Evolutionary conservation across 1,140 invertebrate genomes (phyloP), one percentile per base, ranked within the genome.

Genomic region (Scaptomyza montana): DNA sequence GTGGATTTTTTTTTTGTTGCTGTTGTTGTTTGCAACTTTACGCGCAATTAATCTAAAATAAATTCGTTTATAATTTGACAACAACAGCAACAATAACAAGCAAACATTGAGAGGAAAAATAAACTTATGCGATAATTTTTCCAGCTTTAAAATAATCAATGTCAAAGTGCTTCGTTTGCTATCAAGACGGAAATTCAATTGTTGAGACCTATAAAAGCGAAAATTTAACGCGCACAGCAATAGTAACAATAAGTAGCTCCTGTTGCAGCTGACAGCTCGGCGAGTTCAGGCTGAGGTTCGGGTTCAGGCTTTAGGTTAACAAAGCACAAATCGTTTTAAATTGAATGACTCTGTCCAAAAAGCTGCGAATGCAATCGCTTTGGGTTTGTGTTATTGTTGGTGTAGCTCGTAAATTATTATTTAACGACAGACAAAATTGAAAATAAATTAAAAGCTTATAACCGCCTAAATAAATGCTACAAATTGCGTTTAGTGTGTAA

Each of bases 31-130:
- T 89, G 82, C 77, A 85, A 85, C 84, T 90, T 90, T 90, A 90
- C 89, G 89, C 89, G 78, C 89, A 90, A 90, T 90, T 90, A 90
- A 90, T 90, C 84, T 85, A 89, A 90, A 89, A 90, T 77, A 89
- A 90, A 90, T 90, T 90, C 84, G 80, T 90, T 90, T 90, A 90
- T 90, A 90, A 90, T 90, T 90, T 90, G 78, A 76, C 89, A 86
- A 86, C 82, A 78, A 67, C 46, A 69, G 45, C 10, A 10, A 25
- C 21, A 25, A 25, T 25, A 25, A 25, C 39, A 43, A 49, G 21
- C 51, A 60, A 28, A 71, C 56, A 25, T 67, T 68, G 55, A 25
- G 60, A 43, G 13, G 9, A 30, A 50, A 67, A 51, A 51, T 70
- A 19, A 56, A 70, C 68, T 57, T 25, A 19, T 13, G 62, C 62